Evolutionary conservation across 1,140 invertebrate genomes (phyloP), one percentile per base, ranked within the genome.

Genomic region (Tetranychus urticae): DNA sequence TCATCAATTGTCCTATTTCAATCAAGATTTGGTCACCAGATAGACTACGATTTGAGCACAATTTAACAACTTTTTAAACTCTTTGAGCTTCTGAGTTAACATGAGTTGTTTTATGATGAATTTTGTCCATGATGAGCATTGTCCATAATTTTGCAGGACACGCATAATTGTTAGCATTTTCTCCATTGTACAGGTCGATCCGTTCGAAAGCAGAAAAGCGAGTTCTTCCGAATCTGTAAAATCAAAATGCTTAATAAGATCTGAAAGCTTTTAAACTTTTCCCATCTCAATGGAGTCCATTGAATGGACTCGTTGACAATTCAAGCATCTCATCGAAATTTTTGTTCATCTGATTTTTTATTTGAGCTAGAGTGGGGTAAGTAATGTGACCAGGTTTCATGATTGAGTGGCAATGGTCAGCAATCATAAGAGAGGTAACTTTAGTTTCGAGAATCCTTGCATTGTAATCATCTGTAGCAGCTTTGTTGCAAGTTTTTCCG

Each of bases 381-480:
- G 60, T 60, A 36, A 34, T 13, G 12, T 59, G 50, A 2, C 48
- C 31, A 36, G 67, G 67, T 59, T 68, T 70, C 6, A 36, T 58
- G 5, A 6, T 42, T 42, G 10, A 10, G 39, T 42, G 39, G 10
- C 39, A 42, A 42, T 42, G 39, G 10, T 42, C 39, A 42, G 1
- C 39, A 42, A 63, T 60, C 6, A 65, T 34, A 23, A 50, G 83
- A 12, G 86, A 81, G 31, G 88, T 88, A 12, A 97, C 70, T 64
- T 86, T 79, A 70, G 91, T 96, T 76, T 97, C 91, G n/a, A 85
- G 82, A 10, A 97, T 92, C 62, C 96, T 76, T 61, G 81, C 80
- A 74, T 99, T 99, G 70, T 82, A 99, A 69, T 92, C 81, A n/a
- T 72, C 72, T 0, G 85, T 86, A 7, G 88, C 85, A 2, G 91